Conservation (phyloP, 2,888 invertebrate genomes). For the Sinohyriopsis cumingii region DNA sequence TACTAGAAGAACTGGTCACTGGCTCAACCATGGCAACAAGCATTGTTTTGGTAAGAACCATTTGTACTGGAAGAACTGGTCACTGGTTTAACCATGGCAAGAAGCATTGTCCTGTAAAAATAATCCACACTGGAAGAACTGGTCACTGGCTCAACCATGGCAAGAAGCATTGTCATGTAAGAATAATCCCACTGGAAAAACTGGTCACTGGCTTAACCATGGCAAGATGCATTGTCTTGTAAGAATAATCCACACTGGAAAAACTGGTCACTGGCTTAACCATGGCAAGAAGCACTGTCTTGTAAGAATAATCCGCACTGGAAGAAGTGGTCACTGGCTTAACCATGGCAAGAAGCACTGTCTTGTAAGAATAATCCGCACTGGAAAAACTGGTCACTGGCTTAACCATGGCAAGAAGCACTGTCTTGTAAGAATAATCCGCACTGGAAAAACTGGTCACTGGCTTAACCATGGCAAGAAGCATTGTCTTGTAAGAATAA, state of each 20-base stretch:
- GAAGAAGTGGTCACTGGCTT: conserved; percentile 97
- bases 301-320: conserved; percentile 92
- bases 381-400: conserved; percentile 97
- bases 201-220: conserved; percentile 99
- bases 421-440: no score
- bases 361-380: conserved; percentile 78
- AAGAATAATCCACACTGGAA: conserved; percentile 78
- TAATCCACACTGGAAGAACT: conserved; percentile 95
- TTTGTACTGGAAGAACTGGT: conserved; percentile 94
- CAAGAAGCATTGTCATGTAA: conserved; percentile 80
- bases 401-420: conserved; percentile 85
- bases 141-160: conserved; percentile 99
- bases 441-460: no score
- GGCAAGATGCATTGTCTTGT: conserved; percentile 93
- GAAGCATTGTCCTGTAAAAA: conserved; percentile 93
- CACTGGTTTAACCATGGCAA: conserved; percentile 99
- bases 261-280: conserved; percentile 98
- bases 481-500: conserved; percentile 93
- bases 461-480: conserved; percentile 78
- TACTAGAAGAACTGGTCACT: conserved; percentile 96
- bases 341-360: conserved; percentile 99
- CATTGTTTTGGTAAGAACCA: conserved; percentile 88
- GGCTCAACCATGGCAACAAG: conserved; percentile 98
- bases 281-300: conserved; percentile 98
- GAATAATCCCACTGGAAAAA: conserved; percentile 95